These are phyloP conservation scores for Pammene fasciana DNA, from an alignment of 2,888 invertebrate genomes.

Conservation along the genomic window DNA sequence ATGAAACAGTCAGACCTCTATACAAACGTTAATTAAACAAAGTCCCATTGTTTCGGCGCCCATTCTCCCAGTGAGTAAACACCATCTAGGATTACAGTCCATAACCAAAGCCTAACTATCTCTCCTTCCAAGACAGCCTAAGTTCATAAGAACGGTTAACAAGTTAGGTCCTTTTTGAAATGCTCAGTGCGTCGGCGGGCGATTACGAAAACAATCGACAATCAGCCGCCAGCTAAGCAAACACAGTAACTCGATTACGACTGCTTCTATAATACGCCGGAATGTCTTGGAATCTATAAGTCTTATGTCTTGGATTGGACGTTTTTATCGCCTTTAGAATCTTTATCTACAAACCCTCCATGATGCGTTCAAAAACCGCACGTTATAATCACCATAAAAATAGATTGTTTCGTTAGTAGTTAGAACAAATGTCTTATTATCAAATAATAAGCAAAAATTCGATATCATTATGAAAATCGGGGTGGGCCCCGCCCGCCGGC, in stretches of 20 bases:
- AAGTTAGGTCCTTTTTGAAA: not conserved
- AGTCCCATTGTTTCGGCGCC: conserved; percentile 14
- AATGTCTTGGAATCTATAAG: not conserved
- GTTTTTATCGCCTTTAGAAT: no score
- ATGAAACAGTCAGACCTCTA: not conserved
- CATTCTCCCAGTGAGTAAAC: conserved; percentile 20
- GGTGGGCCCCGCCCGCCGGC: no score
- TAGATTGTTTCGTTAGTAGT: no score
- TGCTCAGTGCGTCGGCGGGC: not conserved
- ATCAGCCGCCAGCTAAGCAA: conserved; percentile 29
- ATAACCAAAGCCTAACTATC: conserved; percentile 13
- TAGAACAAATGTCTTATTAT: no score
- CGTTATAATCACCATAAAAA: no score
- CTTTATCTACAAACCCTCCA: no score
- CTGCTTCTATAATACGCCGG: conserved; percentile 27
- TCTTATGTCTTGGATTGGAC: not conserved
- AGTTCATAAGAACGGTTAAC: no score
- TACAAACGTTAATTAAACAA: conserved; percentile 6
- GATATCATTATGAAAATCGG: no score
- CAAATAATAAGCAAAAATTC: no score
- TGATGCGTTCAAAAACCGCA: no score
- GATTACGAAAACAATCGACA: conserved; percentile 32
- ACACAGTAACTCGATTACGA: conserved; percentile 28
- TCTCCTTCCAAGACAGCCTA: not conserved
- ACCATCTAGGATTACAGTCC: conserved; percentile 23